A percentile compares a stretch with the other conserved stretches of the same genome.
These are phyloP conservation scores for Machimus atricapillus DNA, from an alignment of 2,888 invertebrate species.

Conservation along the genomic window DNA sequence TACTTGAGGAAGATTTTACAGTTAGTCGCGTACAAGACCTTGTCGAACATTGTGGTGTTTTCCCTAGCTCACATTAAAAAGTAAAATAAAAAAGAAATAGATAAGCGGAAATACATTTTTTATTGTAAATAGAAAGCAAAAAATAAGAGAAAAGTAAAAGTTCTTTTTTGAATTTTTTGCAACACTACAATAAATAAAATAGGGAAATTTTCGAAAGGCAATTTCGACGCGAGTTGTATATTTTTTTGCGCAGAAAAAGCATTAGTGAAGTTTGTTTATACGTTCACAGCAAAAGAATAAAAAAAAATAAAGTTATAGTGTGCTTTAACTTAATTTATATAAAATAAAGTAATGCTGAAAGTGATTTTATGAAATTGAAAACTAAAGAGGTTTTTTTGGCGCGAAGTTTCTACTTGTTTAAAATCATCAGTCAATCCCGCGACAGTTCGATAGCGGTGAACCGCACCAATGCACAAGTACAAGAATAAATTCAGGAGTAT, in stretches of 20 bases:
- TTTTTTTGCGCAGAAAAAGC: not conserved
- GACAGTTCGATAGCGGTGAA: not conserved
- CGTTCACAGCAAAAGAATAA: not conserved
- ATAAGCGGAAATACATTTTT: not conserved
- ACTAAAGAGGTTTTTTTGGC: slow-evolving; percentile 12
- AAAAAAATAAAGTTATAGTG: not conserved
- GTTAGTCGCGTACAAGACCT: slow-evolving; percentile 64
- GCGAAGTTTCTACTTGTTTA: slow-evolving; percentile 31
- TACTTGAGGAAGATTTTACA: slow-evolving; percentile 57
- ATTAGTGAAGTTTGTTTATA: not conserved
- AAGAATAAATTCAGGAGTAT: not conserved
- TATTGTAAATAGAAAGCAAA: slow-evolving; percentile 48
- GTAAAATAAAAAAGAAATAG: not conserved
- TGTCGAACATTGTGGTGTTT: slow-evolving; percentile 63
- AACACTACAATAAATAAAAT: not conserved
- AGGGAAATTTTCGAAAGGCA: not conserved
- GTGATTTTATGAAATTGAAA: not conserved
- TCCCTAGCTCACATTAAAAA: not conserved
- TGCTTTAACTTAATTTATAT: not conserved
- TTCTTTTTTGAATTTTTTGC: slow-evolving; percentile 18
- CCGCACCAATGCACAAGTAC: not conserved
- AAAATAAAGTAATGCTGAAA: not conserved
- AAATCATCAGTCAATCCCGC: slow-evolving; percentile 14
- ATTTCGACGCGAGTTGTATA: not conserved
- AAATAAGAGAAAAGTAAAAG: slow-evolving; percentile 18